Percentiles rank a stretch among this genome's conserved stretches.
phyloP scores from a whole-genome alignment of 2,113 vertebrate genomes.

The Corythaeola cristata region DNA sequence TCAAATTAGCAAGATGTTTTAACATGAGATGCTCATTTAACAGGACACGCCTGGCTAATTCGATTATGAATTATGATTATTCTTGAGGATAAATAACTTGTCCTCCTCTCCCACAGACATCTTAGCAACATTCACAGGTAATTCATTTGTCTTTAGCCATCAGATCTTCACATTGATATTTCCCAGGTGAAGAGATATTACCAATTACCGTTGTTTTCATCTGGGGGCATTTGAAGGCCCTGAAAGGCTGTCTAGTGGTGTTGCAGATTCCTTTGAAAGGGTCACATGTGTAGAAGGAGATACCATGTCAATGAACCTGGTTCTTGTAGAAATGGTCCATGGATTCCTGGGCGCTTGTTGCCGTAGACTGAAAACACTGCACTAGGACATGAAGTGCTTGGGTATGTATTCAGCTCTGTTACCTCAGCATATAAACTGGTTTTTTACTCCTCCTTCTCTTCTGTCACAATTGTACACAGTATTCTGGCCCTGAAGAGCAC shows the following conservation, averaged over 20 bases:
- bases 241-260: neutral
- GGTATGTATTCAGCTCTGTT: neutral
- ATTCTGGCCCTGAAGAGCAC: neutral
- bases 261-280: neutral
- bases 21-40: neutral
- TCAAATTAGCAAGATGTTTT: neutral
- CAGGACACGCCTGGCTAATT: neutral
- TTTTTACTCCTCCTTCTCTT: neutral
- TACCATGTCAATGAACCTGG: fast-evolving
- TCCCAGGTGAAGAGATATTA: neutral
- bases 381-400: neutral
- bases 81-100: neutral
- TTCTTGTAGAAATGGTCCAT: neutral
- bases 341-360: neutral
- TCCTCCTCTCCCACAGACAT: neutral
- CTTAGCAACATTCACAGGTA: neutral
- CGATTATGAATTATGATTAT: neutral
- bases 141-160: neutral
- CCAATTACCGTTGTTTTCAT: neutral
- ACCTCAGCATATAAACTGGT: neutral
- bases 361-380: neutral
- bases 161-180: neutral
- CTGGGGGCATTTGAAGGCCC: neutral
- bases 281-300: fast-evolving
- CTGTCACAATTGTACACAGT: neutral